Evolutionary conservation across 64 coral and sea anemone species (phyloP).

Genomic region (Trachythela sp.): DNA sequence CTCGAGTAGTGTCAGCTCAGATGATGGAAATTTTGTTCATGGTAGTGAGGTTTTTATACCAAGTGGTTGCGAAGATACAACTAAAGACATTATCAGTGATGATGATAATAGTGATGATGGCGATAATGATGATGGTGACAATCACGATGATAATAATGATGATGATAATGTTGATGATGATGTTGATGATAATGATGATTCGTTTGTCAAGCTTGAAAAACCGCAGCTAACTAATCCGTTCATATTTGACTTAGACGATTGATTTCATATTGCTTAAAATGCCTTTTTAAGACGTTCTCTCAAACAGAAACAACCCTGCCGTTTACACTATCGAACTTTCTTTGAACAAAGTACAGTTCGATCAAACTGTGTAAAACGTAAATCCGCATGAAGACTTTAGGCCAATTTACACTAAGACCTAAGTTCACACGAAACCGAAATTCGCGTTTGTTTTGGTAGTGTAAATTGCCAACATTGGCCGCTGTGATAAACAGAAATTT

Average conservation of each 20-base stretch:
- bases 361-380: too few species aligned
- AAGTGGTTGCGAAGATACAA: neutral
- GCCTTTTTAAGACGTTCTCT: neutral
- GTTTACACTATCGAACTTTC: too few species aligned
- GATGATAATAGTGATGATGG: neutral
- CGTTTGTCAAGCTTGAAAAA: neutral
- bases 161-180: neutral
- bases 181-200: neutral
- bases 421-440: too few species aligned
- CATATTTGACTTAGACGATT: constrained; percentile 17
- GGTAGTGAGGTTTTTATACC: too few species aligned
- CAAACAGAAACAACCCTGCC: neutral
- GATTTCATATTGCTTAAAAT: neutral
- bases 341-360: too few species aligned
- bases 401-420: too few species aligned
- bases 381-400: too few species aligned
- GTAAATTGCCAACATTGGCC: too few species aligned
- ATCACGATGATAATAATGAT: neutral
- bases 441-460: too few species aligned
- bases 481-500: too few species aligned
- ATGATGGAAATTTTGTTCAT: neutral
- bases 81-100: neutral
- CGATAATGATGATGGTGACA: neutral
- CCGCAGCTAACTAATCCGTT: neutral
- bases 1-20: neutral